Percentiles rank a stretch among this genome's conserved stretches.
Evolutionary conservation across 2,888 invertebrate genomes (phyloP).

Genomic region (Drosophila engyochracea): DNA sequence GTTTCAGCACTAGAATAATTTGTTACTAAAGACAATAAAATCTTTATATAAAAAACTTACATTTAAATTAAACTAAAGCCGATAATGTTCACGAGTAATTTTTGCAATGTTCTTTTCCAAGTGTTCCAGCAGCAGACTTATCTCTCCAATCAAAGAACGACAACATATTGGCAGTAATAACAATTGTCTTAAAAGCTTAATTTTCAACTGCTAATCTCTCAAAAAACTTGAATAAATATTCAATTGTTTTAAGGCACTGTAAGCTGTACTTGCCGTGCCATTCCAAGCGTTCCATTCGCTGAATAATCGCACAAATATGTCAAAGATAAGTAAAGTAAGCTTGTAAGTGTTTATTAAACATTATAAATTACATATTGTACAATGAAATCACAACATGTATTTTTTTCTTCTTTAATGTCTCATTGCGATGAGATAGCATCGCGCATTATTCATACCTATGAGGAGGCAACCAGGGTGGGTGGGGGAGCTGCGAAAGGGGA

Average conservation of each 20-base stretch:
- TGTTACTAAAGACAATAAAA: background rate
- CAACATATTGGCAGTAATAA: background rate
- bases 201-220: background rate
- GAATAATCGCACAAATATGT: constrained; percentile 12
- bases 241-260: background rate
- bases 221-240: background rate
- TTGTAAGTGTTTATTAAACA: constrained; percentile 67
- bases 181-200: background rate
- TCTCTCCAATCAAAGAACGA: background rate
- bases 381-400: constrained; percentile 61
- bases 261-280: constrained; percentile 1
- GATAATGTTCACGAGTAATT: background rate
- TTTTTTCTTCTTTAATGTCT: constrained; percentile 27
- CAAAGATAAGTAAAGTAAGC: constrained; percentile 14
- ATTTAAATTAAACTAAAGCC: background rate
- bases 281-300: constrained; percentile 5
- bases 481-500: background rate
- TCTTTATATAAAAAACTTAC: background rate
- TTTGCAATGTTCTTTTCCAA: background rate
- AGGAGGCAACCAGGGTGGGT: constrained; percentile 2
- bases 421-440: constrained; percentile 58
- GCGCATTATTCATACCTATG: constrained; percentile 50
- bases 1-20: background rate
- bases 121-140: background rate
- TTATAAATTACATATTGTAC: constrained; percentile 68